Evolutionary conservation across 2,797 vertebrate genomes (phyloP), one percentile per base, ranked within the genome.

Genomic region (Nyctibius grandis): DNA sequence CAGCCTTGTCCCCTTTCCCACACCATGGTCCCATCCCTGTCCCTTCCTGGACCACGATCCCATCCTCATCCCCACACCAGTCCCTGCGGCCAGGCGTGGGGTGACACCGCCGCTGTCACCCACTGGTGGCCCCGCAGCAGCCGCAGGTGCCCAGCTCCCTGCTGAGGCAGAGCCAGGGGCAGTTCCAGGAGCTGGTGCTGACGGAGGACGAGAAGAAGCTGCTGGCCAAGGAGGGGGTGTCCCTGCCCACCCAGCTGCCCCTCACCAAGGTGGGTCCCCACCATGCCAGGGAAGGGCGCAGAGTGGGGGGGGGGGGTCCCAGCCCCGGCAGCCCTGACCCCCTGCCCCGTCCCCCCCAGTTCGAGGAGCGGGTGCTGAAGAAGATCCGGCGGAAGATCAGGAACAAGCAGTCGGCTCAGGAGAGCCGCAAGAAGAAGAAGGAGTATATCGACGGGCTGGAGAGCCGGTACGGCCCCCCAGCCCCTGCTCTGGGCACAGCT

Each of bases 381-480:
- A 99, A 99, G 98, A 99, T 99, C 96, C 98, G 99, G 19, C 96
- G 99, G 93, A 99, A 99, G 98, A 99, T 99, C 93, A 98, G 99
- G 33, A 99, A 99, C 98, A 99, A 99, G 80, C 99, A 98, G 94
- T 99, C 99, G 0, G 99, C 99, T 50, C 99, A 99, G 93, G 99
- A 99, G 91, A 99, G 99, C 97, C 98, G 99, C 74, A 99, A 99
- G 96, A 99, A 99, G 98, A 99, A 99, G 96, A 99, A 99, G 95
- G 99, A 99, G 42, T 99, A 99, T 15, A 98, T 99, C 0, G 99
- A 99, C 3, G 98, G 98, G 51, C 97, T 99, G 94, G 99, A 99
- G 96, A 98, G 96, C 88, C 98, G 99, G 99, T 99, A 96, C 0
- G 11, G 73, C 31, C 64, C 51, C 40, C 12, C 9, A 4, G 8